Percentiles rank a stretch among this genome's conserved stretches.
These are phyloP conservation scores for Halictus quadricinctus DNA, from an alignment of 2,888 invertebrate species.

Conservation along the genomic window DNA sequence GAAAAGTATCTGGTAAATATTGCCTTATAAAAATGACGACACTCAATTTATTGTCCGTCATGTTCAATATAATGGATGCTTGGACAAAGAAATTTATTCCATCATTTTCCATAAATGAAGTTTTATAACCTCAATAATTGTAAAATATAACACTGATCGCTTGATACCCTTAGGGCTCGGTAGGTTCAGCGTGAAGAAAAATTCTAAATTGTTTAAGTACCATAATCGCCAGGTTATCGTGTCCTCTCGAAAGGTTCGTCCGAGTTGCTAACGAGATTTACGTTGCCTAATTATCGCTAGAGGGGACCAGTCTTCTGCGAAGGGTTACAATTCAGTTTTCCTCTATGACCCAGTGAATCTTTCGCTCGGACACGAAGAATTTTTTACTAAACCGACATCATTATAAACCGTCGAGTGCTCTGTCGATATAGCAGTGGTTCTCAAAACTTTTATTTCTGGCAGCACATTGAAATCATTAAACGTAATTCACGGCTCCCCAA, in stretches of 20 bases:
- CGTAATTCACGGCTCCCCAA: no score
- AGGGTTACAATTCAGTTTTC: not conserved
- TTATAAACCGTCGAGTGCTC: not conserved
- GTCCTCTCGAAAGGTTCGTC: not conserved
- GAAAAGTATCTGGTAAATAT: no score
- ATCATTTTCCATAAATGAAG: no score
- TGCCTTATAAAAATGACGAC: no score
- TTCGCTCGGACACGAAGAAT: not conserved
- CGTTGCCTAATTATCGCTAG: not conserved
- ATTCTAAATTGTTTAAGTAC: not conserved
- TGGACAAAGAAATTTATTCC: no score
- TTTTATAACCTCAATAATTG: no score
- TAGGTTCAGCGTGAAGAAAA: not conserved
- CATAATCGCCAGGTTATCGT: not conserved
- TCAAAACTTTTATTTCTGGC: no score
- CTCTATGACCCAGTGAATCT: not conserved
- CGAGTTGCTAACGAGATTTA: not conserved
- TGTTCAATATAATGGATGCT: no score
- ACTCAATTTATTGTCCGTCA: no score
- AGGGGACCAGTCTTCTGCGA: not conserved
- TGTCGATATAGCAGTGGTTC: not conserved
- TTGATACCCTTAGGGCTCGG: not conserved
- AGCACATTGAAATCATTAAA: no score
- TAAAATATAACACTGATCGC: no score
- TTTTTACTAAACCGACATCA: not conserved